These are phyloP conservation scores for Zophobas atratus DNA, from an alignment of 1,140 invertebrate species.

Conservation along the genomic window DNA sequence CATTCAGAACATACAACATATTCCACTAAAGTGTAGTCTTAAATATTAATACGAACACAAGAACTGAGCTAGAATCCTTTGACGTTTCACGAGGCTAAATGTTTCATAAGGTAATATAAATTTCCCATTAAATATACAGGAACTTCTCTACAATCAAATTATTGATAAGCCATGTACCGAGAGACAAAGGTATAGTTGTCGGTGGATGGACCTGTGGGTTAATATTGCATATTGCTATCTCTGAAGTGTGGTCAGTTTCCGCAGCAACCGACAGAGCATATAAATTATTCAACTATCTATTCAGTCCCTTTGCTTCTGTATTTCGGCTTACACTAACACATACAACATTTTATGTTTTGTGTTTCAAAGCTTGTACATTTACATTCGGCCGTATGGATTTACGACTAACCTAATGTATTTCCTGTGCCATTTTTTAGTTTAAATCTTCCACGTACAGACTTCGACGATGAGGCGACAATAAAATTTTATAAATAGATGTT, in stretches of 20 bases:
- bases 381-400: conserved; percentile 29
- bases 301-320: conserved; percentile 42
- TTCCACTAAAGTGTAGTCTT: conserved; percentile 7
- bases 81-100: conserved; percentile 6
- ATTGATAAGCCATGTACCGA: conserved; percentile 31
- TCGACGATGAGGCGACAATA: conserved; percentile 9
- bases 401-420: conserved; percentile 37
- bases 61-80: background rate
- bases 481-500: conserved; percentile 20
- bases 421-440: conserved; percentile 31
- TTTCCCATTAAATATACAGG: conserved; percentile 38
- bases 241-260: conserved; percentile 52
- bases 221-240: conserved; percentile 54
- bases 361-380: conserved; percentile 40
- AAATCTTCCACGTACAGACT: conserved; percentile 1
- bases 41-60: conserved; percentile 2
- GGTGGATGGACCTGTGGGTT: conserved; percentile 43
- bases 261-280: conserved; percentile 48
- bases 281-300: conserved; percentile 49
- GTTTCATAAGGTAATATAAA: conserved; percentile 18
- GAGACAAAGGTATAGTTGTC: conserved; percentile 40
- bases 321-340: conserved; percentile 42
- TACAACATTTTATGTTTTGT: conserved; percentile 39
- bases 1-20: conserved; percentile 1
- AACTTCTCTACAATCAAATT: conserved; percentile 35